phyloP scores from a whole-genome alignment of 2,113 vertebrate genomes.

The Brienomyrus longianalis region DNA sequence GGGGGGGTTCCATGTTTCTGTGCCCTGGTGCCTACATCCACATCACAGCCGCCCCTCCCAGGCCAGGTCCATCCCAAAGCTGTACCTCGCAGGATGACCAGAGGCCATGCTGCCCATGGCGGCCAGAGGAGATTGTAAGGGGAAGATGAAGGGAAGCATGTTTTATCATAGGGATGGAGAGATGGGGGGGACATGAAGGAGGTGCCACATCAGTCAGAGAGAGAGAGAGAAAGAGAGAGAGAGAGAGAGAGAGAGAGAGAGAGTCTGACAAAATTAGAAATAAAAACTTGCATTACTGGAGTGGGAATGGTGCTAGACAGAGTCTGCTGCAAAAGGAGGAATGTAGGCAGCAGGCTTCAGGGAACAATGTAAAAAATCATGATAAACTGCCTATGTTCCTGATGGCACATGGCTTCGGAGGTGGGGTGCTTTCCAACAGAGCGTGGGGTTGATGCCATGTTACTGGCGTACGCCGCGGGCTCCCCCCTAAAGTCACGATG shows the following conservation, averaged over 20 bases:
- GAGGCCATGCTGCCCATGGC: background rate
- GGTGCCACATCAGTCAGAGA: background rate
- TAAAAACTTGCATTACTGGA: slow-evolving; percentile 7
- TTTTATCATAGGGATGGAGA: background rate
- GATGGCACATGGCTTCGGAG: background rate
- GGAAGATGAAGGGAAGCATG: background rate
- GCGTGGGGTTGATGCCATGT: background rate
- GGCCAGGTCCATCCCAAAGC: background rate
- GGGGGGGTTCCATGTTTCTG: background rate
- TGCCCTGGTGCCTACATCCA: background rate
- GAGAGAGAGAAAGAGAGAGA: background rate
- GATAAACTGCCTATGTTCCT: background rate
- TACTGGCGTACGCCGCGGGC: background rate
- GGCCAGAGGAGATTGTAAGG: background rate
- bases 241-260: background rate
- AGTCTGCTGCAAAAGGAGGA: background rate
- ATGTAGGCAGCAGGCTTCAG: background rate
- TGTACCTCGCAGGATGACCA: background rate
- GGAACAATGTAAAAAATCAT: background rate
- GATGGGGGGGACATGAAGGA: background rate
- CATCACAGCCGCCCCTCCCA: background rate
- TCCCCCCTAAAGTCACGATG: background rate
- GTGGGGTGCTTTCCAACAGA: background rate
- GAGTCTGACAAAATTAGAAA: background rate
- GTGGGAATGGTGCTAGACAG: background rate